Conservation (phyloP, 2,888 invertebrate genomes). For the Thereva nobilitata region DNA sequence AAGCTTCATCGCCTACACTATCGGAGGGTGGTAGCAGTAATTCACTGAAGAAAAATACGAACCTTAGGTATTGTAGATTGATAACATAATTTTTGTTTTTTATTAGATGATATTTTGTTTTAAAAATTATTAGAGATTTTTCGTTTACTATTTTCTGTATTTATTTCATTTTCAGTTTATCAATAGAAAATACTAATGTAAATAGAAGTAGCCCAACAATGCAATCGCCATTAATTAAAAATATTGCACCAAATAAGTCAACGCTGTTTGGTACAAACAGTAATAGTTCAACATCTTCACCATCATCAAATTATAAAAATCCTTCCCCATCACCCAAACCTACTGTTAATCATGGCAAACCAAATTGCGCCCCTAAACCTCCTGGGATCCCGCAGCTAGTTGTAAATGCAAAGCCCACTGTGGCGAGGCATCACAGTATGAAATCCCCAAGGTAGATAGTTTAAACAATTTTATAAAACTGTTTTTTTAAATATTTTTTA, state of each 20-base stretch:
- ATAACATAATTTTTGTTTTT: not conserved
- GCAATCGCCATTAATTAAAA: slow-evolving; percentile 44
- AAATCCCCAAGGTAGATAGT: slow-evolving; percentile 70
- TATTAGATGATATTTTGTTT: not conserved
- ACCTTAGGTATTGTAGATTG: slow-evolving; percentile 37
- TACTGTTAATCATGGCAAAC: slow-evolving; percentile 72
- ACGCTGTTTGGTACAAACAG: slow-evolving; percentile 51
- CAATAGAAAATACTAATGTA: slow-evolving; percentile 56
- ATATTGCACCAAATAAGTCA: slow-evolving; percentile 56
- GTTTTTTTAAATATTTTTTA: slow-evolving; percentile 29
- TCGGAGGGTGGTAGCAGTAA: slow-evolving; percentile 50
- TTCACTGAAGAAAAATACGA: slow-evolving; percentile 35
- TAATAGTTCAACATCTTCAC: slow-evolving; percentile 27
- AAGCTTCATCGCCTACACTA: slow-evolving; percentile 53
- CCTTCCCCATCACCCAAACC: slow-evolving; percentile 47
- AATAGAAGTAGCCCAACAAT: slow-evolving; percentile 52
- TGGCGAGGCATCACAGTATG: slow-evolving; percentile 82
- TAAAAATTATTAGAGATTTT: not conserved
- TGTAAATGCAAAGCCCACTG: slow-evolving; percentile 58
- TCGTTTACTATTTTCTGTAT: slow-evolving; percentile 25
- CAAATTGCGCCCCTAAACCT: slow-evolving; percentile 82
- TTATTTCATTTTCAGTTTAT: slow-evolving; percentile 48
- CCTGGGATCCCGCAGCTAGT: slow-evolving; percentile 62
- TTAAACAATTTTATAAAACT: slow-evolving; percentile 8
- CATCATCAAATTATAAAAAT: slow-evolving; percentile 6